phyloP scores from a whole-genome alignment of 2,888 invertebrate genomes.

The Pterostichus madidus region DNA sequence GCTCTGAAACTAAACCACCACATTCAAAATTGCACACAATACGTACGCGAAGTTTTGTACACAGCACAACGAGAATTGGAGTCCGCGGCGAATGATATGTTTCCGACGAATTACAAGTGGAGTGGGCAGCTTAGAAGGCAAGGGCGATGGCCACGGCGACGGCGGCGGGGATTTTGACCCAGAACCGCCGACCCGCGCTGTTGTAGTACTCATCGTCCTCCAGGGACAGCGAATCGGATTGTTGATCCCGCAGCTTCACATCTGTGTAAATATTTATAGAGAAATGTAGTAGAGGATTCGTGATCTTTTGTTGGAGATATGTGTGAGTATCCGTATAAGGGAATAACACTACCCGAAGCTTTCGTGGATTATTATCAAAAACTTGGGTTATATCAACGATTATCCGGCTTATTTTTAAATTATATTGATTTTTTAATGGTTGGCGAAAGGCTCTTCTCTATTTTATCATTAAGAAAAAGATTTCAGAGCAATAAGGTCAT shows the following conservation, averaged over 20 bases:
- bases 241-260: constrained; percentile 66
- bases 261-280: constrained; percentile 64
- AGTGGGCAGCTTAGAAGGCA: constrained; percentile 27
- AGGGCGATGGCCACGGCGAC: constrained; percentile 24
- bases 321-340: not conserved
- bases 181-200: constrained; percentile 25
- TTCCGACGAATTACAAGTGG: not conserved
- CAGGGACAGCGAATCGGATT: constrained; percentile 65
- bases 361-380: constrained; percentile 1
- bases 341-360: not conserved
- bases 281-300: constrained; percentile 19
- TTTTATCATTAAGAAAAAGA: too few species aligned
- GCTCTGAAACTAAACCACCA: constrained; percentile 60
- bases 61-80: constrained; percentile 57
- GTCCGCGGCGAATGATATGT: constrained; percentile 60
- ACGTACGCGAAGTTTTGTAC: constrained; percentile 55
- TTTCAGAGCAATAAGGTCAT: too few species aligned
- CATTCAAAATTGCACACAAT: constrained; percentile 54
- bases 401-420: too few species aligned
- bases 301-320: constrained; percentile 25
- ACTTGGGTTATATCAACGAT: too few species aligned
- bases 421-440: too few species aligned
- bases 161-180: constrained; percentile 4
- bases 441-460: too few species aligned
- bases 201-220: constrained; percentile 67